phyloP scores from a whole-genome alignment of 2,888 invertebrate genomes.

The Cephus sareptanus region DNA sequence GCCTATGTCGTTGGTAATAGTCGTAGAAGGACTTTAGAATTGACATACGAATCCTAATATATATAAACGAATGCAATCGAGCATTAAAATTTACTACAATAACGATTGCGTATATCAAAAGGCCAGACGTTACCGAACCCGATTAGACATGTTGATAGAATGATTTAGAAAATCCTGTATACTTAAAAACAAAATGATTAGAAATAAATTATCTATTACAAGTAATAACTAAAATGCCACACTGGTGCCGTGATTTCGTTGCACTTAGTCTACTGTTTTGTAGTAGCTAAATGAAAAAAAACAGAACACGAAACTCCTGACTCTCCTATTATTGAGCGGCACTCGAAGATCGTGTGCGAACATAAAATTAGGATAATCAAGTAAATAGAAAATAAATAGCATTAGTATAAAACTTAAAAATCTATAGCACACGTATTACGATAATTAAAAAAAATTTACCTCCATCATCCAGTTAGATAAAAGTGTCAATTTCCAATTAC shows the following conservation, averaged over 20 bases:
- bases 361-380: neutral
- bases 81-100: neutral
- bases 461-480: neutral
- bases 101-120: neutral
- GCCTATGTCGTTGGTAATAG: neutral
- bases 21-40: neutral
- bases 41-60: neutral
- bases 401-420: slow-evolving; percentile 22
- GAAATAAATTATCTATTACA: neutral
- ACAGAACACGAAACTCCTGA: neutral
- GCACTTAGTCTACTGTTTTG: neutral
- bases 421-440: slow-evolving; percentile 9
- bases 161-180: neutral
- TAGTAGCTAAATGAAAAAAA: neutral
- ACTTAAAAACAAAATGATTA: neutral
- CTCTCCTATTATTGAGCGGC: neutral
- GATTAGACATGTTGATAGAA: neutral
- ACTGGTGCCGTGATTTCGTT: slow-evolving; percentile 7
- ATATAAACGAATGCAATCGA: neutral
- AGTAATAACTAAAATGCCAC: slow-evolving; percentile 3
- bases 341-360: neutral
- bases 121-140: neutral
- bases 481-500: neutral
- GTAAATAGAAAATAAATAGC: slow-evolving; percentile 27
- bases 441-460: neutral